A percentile compares a stretch with the other conserved stretches of the same genome.
Conservation (phyloP, 2,113 vertebrate species). For the Sapayoa aenigma region DNA sequence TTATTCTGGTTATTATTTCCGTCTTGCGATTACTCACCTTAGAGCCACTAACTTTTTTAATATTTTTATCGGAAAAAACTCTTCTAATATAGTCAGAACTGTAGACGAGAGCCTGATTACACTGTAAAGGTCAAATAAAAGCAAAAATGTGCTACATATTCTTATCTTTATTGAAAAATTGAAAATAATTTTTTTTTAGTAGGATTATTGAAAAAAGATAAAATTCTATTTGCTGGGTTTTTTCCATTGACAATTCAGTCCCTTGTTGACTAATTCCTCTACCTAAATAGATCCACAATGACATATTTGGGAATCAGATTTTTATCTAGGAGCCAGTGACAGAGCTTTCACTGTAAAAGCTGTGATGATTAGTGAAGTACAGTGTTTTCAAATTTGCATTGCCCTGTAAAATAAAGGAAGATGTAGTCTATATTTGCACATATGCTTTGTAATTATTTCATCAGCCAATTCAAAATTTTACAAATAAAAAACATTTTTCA, state of each 20-base stretch:
- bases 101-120: not conserved
- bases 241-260: not conserved
- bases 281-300: not conserved
- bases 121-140: not conserved
- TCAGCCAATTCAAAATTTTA: not conserved
- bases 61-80: not conserved
- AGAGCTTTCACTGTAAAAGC: not conserved
- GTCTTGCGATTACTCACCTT: not conserved
- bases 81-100: not conserved
- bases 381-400: not conserved
- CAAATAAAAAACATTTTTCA: not conserved
- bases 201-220: not conserved
- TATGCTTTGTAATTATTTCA: not conserved
- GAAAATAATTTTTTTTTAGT: not conserved
- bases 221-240: not conserved
- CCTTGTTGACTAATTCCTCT: not conserved
- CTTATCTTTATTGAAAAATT: not conserved
- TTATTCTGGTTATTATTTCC: not conserved
- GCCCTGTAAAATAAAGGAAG: not conserved
- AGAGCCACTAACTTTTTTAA: not conserved
- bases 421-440: not conserved
- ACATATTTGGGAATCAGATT: not conserved
- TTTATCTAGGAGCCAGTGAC: not conserved
- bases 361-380: not conserved
- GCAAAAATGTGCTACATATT: not conserved